phyloP scores from a whole-genome alignment of 2,113 vertebrate genomes.

The Dasypus novemcinctus region DNA sequence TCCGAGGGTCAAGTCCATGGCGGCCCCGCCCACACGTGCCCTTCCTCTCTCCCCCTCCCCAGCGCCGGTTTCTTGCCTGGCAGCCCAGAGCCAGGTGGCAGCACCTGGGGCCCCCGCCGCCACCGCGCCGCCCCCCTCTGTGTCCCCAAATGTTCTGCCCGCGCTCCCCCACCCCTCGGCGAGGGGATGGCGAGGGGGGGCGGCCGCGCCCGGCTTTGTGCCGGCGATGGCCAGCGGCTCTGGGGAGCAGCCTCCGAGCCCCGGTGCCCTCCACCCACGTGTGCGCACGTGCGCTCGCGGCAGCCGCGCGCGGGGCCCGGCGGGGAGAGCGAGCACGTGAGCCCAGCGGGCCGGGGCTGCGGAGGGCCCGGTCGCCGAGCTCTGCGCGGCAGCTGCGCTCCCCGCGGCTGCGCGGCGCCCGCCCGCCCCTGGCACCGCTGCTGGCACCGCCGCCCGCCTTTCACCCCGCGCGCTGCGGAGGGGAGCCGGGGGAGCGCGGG shows the following conservation, averaged over 20 bases:
- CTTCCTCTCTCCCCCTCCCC: neutral
- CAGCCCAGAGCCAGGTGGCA: neutral
- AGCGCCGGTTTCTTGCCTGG: neutral
- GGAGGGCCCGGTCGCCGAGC: neutral
- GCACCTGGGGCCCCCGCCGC: accelerated
- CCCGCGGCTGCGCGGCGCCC: neutral
- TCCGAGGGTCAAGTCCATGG: constrained; percentile 51
- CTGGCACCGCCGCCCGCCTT: neutral
- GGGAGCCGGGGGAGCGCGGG: neutral
- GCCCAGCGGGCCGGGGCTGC: neutral
- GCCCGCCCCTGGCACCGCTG: neutral
- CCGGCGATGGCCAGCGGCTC: neutral
- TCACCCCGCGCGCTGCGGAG: constrained; percentile 26
- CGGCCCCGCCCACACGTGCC: neutral
- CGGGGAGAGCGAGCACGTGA: constrained; percentile 2
- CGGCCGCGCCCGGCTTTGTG: neutral
- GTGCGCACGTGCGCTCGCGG: neutral
- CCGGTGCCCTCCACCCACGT: neutral
- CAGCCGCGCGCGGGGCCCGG: neutral
- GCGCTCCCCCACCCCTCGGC: neutral
- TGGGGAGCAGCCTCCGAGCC: neutral
- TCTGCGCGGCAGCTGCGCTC: constrained; percentile 59
- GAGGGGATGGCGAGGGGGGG: neutral
- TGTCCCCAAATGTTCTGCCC: neutral
- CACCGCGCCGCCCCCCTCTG: too few relatives aligned